Conservation (phyloP, 2,797 vertebrate species). For the Babyrousa celebensis region DNA sequence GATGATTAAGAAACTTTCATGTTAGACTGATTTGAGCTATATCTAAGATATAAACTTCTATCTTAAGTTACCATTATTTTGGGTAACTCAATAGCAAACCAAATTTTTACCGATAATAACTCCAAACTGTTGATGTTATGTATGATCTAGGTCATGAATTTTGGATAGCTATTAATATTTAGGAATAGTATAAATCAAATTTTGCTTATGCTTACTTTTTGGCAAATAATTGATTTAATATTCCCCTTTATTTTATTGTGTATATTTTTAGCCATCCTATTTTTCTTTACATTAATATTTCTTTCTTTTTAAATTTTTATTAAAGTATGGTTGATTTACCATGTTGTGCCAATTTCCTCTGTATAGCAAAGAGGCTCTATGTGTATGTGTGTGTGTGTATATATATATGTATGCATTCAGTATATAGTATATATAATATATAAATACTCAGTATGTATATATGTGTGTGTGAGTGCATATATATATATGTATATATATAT, state of each 20-base stretch:
- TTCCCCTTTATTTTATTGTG: neutral
- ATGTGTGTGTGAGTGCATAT: no score
- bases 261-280: neutral
- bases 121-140: neutral
- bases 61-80: neutral
- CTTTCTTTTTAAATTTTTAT: no score
- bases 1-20: neutral
- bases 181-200: neutral
- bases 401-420: no score
- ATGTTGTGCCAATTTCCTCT: no score
- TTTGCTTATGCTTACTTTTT: neutral
- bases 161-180: neutral
- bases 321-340: no score
- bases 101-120: neutral
- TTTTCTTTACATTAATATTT: conserved; percentile 6
- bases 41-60: neutral
- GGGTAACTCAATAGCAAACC: neutral
- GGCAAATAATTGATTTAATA: neutral
- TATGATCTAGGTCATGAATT: neutral
- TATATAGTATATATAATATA: no score
- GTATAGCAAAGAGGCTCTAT: no score
- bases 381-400: no score
- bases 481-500: no score
- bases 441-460: no score
- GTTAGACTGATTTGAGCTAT: neutral